Conservation (phyloP, 1,140 invertebrate species). For the Neuroterus valhalla region DNA sequence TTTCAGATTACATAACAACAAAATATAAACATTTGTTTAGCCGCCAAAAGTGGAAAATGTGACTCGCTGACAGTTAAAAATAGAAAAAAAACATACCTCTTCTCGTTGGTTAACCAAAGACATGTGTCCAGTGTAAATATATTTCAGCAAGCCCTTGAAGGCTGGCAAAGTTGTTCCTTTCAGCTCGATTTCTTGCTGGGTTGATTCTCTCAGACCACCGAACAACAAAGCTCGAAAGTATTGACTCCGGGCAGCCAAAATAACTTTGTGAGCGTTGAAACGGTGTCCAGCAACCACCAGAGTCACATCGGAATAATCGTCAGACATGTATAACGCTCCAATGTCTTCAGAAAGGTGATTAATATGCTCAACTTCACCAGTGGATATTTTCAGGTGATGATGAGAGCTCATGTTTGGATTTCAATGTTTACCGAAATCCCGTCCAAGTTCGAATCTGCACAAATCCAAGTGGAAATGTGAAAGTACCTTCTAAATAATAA, state of each 20-base stretch:
- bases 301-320: slow-evolving; percentile 94
- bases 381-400: slow-evolving; percentile 62
- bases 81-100: slow-evolving; percentile 57
- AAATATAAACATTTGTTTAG: slow-evolving; percentile 10
- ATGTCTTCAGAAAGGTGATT: slow-evolving; percentile 84
- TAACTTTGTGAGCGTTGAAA: slow-evolving; percentile 92
- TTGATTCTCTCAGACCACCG: slow-evolving; percentile 93
- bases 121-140: slow-evolving; percentile 96
- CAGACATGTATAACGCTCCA: slow-evolving; percentile 87
- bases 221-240: slow-evolving; percentile 94
- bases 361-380: slow-evolving; percentile 62
- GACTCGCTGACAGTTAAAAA: background rate
- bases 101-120: slow-evolving; percentile 86
- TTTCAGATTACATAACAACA: background rate
- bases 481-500: background rate
- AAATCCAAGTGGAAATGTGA: background rate
- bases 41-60: background rate
- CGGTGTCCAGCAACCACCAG: slow-evolving; percentile 89
- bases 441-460: background rate
- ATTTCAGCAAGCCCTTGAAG: slow-evolving; percentile 93
- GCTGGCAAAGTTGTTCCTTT: slow-evolving; percentile 89
- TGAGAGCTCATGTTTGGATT: slow-evolving; percentile 61
- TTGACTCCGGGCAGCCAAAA: slow-evolving; percentile 94
- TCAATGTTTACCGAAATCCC: background rate
- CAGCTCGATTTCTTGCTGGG: slow-evolving; percentile 86